Conservation (phyloP, 1,140 invertebrate species). For the Sogatella furcifera region DNA sequence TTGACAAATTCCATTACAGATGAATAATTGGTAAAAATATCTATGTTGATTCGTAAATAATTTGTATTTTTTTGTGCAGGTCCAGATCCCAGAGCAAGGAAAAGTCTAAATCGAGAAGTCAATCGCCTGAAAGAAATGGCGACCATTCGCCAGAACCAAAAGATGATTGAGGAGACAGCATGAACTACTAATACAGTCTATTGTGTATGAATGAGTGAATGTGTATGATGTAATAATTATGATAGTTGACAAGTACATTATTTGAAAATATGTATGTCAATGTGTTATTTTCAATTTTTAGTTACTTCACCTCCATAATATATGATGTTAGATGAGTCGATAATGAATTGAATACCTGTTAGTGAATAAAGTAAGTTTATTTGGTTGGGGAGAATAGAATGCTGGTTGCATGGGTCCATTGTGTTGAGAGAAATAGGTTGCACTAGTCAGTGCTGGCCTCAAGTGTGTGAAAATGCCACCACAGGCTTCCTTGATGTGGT, state of each 20-base stretch:
- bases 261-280: slow-evolving; percentile 6
- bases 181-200: too few relatives aligned
- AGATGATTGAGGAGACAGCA: slow-evolving; percentile 4
- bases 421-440: neutral
- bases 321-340: neutral
- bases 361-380: slow-evolving; percentile 5
- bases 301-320: neutral
- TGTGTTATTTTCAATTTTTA: slow-evolving; percentile 6
- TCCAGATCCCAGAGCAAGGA: slow-evolving; percentile 39
- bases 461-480: too few relatives aligned
- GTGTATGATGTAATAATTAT: neutral
- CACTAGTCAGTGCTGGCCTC: neutral
- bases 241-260: slow-evolving; percentile 5
- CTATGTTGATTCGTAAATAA: too few relatives aligned
- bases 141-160: slow-evolving; percentile 39
- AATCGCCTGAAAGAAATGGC: slow-evolving; percentile 41
- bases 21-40: too few relatives aligned
- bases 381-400: slow-evolving; percentile 10
- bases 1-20: too few relatives aligned
- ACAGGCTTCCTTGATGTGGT: too few relatives aligned
- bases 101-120: slow-evolving; percentile 42
- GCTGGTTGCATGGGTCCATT: slow-evolving; percentile 17
- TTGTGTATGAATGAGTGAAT: too few relatives aligned
- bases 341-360: neutral
- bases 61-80: slow-evolving; percentile 30